phyloP scores from a whole-genome alignment of 2,797 vertebrate species.

The Micrastur ruficollis region DNA sequence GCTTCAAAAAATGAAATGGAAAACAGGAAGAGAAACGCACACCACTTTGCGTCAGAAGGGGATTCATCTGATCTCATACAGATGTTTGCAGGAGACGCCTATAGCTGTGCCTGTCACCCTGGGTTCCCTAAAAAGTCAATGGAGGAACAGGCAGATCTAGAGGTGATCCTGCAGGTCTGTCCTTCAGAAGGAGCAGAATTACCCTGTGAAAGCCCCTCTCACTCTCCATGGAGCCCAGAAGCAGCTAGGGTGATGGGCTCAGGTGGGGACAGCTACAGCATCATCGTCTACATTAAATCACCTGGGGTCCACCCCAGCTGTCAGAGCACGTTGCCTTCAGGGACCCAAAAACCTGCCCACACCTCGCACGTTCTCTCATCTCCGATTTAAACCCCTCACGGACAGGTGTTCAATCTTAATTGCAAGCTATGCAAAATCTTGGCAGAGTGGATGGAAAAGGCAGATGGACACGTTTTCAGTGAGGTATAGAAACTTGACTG shows the following conservation, averaged over 20 bases:
- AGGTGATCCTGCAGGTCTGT: neutral
- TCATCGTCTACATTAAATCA: neutral
- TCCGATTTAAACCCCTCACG: fast-evolving
- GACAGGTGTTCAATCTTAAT: neutral
- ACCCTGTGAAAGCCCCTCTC: neutral
- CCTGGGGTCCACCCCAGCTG: neutral
- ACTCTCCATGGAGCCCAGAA: neutral
- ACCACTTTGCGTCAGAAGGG: neutral
- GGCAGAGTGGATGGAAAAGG: neutral
- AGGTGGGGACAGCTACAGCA: neutral
- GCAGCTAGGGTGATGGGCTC: neutral
- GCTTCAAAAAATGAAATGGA: neutral
- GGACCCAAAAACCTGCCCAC: neutral
- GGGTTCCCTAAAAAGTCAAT: neutral
- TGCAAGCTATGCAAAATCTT: neutral
- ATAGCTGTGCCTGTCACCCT: neutral
- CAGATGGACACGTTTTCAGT: neutral
- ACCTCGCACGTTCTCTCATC: neutral
- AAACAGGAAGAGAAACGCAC: neutral
- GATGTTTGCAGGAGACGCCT: neutral
- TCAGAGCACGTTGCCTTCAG: neutral
- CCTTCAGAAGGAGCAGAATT: neutral
- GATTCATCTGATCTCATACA: neutral
- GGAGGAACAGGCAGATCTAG: neutral
- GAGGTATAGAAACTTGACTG: neutral